Conservation (phyloP, 2,797 vertebrate species). For the Kryptolebias ocellatus region DNA sequence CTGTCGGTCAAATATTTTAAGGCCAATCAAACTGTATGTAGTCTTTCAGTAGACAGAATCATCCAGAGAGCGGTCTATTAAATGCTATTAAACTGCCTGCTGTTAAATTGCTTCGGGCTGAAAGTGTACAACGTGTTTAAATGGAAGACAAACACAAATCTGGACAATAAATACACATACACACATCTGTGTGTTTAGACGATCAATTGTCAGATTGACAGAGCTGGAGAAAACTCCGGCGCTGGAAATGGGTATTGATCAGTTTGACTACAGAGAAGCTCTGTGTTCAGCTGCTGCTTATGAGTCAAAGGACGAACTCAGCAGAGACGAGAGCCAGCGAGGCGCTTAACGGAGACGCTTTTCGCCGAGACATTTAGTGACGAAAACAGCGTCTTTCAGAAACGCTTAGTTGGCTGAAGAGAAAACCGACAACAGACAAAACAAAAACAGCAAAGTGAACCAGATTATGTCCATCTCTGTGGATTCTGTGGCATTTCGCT, state of each 20-base stretch:
- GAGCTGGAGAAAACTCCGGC: constrained; percentile 53
- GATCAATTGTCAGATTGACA: constrained; percentile 66
- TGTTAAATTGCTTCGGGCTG: constrained; percentile 17
- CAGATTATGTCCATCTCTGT: constrained; percentile 34
- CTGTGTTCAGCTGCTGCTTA: constrained; percentile 63
- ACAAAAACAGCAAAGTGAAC: constrained; percentile 44
- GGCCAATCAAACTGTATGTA: too few relatives aligned
- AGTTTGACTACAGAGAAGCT: constrained; percentile 45
- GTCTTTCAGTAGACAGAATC: too few relatives aligned
- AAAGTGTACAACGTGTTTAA: constrained; percentile 18
- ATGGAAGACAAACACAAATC: constrained; percentile 17
- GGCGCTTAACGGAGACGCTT: constrained; percentile 24
- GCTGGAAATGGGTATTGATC: constrained; percentile 67
- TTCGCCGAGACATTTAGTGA: constrained; percentile 24
- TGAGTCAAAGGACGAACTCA: constrained; percentile 54
- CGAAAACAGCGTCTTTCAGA: constrained; percentile 12
- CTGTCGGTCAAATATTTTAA: too few relatives aligned
- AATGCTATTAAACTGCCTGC: too few relatives aligned
- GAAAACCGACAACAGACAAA: constrained; percentile 32
- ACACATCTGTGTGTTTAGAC: constrained; percentile 45
- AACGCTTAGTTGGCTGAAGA: constrained; percentile 33
- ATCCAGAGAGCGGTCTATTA: too few relatives aligned
- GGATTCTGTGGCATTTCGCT: constrained; percentile 52
- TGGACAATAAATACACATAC: constrained; percentile 2
- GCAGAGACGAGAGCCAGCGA: constrained; percentile 51